Evolutionary conservation across 1,140 invertebrate species (phyloP), one percentile per base, ranked within the genome.

Genomic region (Palaemon carinicauda): DNA sequence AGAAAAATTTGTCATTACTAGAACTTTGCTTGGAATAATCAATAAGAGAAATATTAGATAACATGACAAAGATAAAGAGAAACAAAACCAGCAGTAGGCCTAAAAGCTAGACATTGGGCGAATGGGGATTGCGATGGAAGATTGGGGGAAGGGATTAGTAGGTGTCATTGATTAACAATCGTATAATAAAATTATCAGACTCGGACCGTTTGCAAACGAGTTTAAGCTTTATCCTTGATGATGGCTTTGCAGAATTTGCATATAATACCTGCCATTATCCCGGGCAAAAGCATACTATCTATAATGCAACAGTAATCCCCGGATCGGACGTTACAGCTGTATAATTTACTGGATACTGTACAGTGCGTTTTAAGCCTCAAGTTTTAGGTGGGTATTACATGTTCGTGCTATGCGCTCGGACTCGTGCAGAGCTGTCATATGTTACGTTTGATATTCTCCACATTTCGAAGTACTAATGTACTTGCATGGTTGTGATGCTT

Each of bases 221-320:
- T 41, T 41, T 41, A 41, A 41, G 41, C 41, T 41, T 41, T 41
- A 41, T 41, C 41, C 41, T 41, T 41, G 41, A 41, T 41, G 41
- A 41, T 12, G 41, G 41, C 53, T 71, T 56, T 27, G 24, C 60
- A 50, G 71, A 81, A 81, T 81, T 81, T 81, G 65, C 80, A 81
- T 81, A 81, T 81, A 81, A 81, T 81, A 81, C 80, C 56, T 81
- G 71, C 71, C 80, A 81, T 81, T 71, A 81, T 81, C 60, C 41
- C 15, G 60, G 33, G 79, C 65, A 80, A 80, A 80, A 80, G 79
- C 79, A 56, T 65, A 24, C 33, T 41, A 69, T 50, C 33, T 50
- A 50, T 75, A 75, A 50, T 31, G 51, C 51, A 50, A n/a, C 29
- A 50, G 19, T 75, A 75, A 75, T 33, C 73, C 33, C 73, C 51